Percentiles rank a stretch among this genome's conserved stretches.
Evolutionary conservation across 2,797 vertebrate genomes (phyloP).

Genomic region (Mallotus villosus): DNA sequence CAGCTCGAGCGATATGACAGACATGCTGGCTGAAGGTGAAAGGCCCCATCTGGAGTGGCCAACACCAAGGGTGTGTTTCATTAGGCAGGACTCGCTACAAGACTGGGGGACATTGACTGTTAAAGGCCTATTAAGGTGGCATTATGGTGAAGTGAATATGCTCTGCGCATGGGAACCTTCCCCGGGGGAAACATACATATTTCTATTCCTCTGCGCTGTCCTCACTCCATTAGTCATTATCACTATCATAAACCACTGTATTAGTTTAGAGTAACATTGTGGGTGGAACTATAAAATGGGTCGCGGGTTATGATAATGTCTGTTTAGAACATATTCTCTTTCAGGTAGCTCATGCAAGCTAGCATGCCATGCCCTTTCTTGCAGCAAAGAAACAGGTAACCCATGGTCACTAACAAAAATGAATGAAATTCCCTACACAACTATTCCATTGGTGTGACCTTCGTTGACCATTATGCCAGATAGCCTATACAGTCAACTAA

Average conservation of each 20-base stretch:
- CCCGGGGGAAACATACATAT: too few relatives aligned
- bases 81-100: conserved; percentile 13
- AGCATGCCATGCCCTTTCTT: background rate
- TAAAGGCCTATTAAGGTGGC: background rate
- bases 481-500: conserved; percentile 44
- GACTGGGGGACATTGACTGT: background rate
- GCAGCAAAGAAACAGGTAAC: too few relatives aligned
- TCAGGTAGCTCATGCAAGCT: too few relatives aligned
- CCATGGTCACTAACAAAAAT: background rate
- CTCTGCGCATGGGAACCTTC: too few relatives aligned
- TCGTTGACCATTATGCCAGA: conserved; percentile 42
- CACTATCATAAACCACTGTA: too few relatives aligned
- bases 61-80: conserved; percentile 22
- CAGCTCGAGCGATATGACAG: conserved; percentile 30
- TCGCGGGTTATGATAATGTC: too few relatives aligned
- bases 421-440: conserved; percentile 1
- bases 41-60: conserved; percentile 27
- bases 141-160: background rate
- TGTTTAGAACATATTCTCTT: background rate
- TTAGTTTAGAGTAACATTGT: too few relatives aligned
- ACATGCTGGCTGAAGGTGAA: conserved; percentile 50
- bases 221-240: too few relatives aligned
- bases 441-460: conserved; percentile 57
- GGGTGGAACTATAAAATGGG: too few relatives aligned
- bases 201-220: too few relatives aligned